Base-by-base conservation (phyloP, 2,797 vertebrate genomes). In the Cyclopterus lumpus region DNA sequence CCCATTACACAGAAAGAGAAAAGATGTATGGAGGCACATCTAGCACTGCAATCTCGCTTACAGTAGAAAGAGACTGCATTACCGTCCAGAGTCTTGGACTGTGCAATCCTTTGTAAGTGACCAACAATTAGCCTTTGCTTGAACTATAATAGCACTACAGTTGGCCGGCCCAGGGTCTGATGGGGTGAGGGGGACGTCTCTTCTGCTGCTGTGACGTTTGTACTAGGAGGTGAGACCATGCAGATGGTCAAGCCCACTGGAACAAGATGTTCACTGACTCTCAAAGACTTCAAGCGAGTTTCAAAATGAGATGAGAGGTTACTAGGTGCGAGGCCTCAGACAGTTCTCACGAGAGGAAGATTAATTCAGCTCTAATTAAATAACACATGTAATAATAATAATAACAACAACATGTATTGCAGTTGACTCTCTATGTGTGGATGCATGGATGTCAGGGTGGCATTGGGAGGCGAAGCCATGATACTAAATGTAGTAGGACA, bases 111-210 rank as follows among this genome's bases (percentile, higher is more conserved):
- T 91, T 92, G 91, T 91, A 73, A 86, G 78, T 11, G 71, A 77
- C 63, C 78, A 90, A 92, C 93, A 93, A 94, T 88, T 90, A 87
- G 88, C 86, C 91, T 93, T 93, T 93, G 91, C 91, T 88, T 87
- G 90, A 92, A 90, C 89, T 87, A 92, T 89, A 92, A 93, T 91
- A 88, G 91, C 84, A 88, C 92, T 85, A 92, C 71, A 93, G 91
- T 90, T 79, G 78, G 82, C 74, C 12, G 40, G 69, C 77, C 30
- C 79, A 88, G 85, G 77, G 79, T 87, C 77, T 86, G 85, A 87
- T 92, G 91, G 92, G 91, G 90, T 92, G 91, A 92, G 89, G 84
- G 89, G 90, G 91, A 88, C 78, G 91, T 91, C 88, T 90, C 87
- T 89, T 77, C 82, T 84, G 73, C 83, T 75, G 81, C 72, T 83